Conservation (phyloP, 2,888 invertebrate species). For the Tachina lurida region DNA sequence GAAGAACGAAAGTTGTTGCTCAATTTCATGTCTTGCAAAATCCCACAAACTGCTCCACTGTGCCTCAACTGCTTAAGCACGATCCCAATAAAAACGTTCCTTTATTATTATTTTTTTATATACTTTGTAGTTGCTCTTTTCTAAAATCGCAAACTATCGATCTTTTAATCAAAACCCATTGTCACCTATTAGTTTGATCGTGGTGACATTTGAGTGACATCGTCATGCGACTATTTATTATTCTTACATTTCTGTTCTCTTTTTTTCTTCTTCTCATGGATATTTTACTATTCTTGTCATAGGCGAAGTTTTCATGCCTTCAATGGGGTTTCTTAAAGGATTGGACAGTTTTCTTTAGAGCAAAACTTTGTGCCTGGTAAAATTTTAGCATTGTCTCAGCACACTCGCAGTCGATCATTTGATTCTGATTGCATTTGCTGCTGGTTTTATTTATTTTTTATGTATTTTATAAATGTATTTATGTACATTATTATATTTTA, state of each 20-base stretch:
- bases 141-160: conserved; percentile 65
- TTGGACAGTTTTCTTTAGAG: conserved; percentile 17
- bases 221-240: conserved; percentile 69
- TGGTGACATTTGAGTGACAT: conserved; percentile 72
- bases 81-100: conserved; percentile 39
- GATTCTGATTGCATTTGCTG: conserved; percentile 24
- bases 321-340: conserved; percentile 15
- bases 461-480: not conserved
- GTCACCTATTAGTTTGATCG: conserved; percentile 72
- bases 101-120: conserved; percentile 6
- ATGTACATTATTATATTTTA: not conserved
- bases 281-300: conserved; percentile 49
- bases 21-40: not conserved
- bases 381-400: conserved; percentile 26
- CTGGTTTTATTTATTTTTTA: not conserved
- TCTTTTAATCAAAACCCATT: conserved; percentile 72
- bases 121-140: conserved; percentile 39
- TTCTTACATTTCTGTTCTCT: conserved; percentile 24
- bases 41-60: conserved; percentile 11
- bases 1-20: not conserved
- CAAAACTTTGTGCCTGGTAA: conserved; percentile 1
- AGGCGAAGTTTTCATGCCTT: conserved; percentile 32
- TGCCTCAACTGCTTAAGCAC: conserved; percentile 36
- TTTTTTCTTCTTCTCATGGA: conserved; percentile 1
- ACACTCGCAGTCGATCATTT: not conserved